Base-by-base conservation (phyloP, 2,797 vertebrate genomes). In the Cyprinella venusta region DNA sequence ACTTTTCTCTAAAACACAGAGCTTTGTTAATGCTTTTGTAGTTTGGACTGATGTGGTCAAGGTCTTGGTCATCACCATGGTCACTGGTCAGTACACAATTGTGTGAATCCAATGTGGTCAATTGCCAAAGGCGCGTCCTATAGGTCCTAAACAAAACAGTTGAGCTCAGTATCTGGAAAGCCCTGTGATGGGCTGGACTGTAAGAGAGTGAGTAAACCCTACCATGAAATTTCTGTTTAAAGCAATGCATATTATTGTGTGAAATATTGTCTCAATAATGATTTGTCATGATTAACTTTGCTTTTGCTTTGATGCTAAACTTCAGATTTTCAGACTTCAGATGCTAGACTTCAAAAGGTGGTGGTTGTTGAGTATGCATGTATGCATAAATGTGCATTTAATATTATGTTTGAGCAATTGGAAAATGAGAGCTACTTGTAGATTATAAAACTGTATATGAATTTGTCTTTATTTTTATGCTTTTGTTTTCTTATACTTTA, bases 161-260 rank as follows among this genome's bases (percentile, higher is more conserved):
- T 91, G 89, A 92, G 81, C 77, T 90, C 86, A 86, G 87, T 78
- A 82, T 92, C 90, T 92, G 86, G 88, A 92, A 90, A 90, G 85
- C 82, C 52, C 90, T 81, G 88, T 42, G 71, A 64, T 63, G 54
- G 76, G 84, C 64, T 82, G 76, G 85, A 24, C 56, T 42, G 4
- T 21, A 59, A 54, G 24, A 79, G 21, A 69, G 78, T 76, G 38
- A 70, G 71, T 69, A 77, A 63, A 54, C 26, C 63, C 30, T 18
- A 19, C 24, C 18, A 26, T 76, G 6, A 56, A 9, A 16, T 33
- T 38, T n/a, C 33, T 56, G 71, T 74, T 74, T 15, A 56, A 6
- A 75, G 19, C 30, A 56, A 38, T 36, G 33, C 18, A 36, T 12
- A 36, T 54, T 54, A 33, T n/a, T 38, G 5, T 56, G 50, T 36